Evolutionary conservation across 2,888 invertebrate species (phyloP).

Genomic region (Xestia rhomboidea): DNA sequence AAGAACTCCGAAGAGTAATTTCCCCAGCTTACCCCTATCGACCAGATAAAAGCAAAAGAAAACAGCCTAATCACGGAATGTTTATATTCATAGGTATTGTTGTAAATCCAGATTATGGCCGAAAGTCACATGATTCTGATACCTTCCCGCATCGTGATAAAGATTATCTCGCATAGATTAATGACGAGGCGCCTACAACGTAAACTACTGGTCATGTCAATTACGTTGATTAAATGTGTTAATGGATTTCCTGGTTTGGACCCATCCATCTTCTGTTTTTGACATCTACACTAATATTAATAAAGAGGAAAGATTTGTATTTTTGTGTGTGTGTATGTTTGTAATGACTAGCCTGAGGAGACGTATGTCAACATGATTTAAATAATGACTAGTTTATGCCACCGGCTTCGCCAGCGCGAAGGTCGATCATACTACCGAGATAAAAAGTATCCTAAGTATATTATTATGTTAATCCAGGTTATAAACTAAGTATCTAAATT

Average conservation of each 20-base stretch:
- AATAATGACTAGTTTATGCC: neutral
- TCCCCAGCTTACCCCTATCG: neutral
- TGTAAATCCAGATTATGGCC: slow-evolving; percentile 26
- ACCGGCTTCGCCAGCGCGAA: too few species aligned
- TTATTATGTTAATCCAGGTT: too few species aligned
- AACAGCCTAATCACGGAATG: slow-evolving; percentile 2
- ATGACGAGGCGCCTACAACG: neutral
- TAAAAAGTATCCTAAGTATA: too few species aligned
- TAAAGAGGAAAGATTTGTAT: too few species aligned
- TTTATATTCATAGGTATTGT: slow-evolving; percentile 5
- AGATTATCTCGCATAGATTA: slow-evolving; percentile 43
- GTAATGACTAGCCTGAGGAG: too few species aligned
- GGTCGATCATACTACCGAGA: too few species aligned
- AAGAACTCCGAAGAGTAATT: neutral
- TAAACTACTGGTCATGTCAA: slow-evolving; percentile 17
- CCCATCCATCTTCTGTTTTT: neutral
- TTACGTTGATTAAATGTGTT: slow-evolving; percentile 12
- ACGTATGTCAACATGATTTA: neutral
- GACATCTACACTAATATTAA: neutral
- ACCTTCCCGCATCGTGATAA: slow-evolving; percentile 35
- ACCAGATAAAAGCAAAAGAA: slow-evolving; percentile 5
- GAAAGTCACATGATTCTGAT: slow-evolving; percentile 50
- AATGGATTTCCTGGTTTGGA: slow-evolving; percentile 24
- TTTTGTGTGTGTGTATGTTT: too few species aligned
- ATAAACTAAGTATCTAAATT: too few species aligned